phyloP scores from a whole-genome alignment of 1,140 invertebrate species.

The Mercenaria mercenaria region DNA sequence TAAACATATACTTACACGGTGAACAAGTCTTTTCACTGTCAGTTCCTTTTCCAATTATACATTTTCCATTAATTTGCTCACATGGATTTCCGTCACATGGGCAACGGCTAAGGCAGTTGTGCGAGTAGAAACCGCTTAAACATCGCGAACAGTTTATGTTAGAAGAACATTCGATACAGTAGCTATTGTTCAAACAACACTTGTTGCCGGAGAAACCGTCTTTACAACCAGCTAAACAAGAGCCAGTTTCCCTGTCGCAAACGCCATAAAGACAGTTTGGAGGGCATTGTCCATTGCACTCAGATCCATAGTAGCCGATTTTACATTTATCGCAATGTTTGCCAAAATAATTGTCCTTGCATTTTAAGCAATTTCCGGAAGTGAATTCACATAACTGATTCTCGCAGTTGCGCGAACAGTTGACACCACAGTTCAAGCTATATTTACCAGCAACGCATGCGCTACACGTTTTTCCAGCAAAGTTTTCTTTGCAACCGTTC shows the following conservation, averaged over 20 bases:
- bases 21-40: too few species aligned
- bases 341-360: neutral
- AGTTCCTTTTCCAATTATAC: too few species aligned
- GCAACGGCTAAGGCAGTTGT: too few species aligned
- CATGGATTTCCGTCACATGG: too few species aligned
- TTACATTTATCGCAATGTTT: neutral
- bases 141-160: neutral
- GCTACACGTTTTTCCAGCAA: neutral
- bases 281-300: neutral
- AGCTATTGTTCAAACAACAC: neutral
- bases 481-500: neutral
- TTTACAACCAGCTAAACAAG: neutral
- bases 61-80: too few species aligned
- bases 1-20: too few species aligned
- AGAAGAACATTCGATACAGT: neutral
- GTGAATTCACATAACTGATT: neutral
- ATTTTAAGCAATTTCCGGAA: neutral
- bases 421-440: neutral
- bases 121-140: too few species aligned
- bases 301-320: neutral
- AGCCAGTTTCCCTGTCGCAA: neutral
- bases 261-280: neutral
- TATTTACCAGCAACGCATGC: neutral
- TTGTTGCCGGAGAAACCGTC: neutral
- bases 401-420: neutral